These are phyloP conservation scores for Enteromius argenteus DNA, from an alignment of 2,797 vertebrate species.

Conservation along the genomic window DNA sequence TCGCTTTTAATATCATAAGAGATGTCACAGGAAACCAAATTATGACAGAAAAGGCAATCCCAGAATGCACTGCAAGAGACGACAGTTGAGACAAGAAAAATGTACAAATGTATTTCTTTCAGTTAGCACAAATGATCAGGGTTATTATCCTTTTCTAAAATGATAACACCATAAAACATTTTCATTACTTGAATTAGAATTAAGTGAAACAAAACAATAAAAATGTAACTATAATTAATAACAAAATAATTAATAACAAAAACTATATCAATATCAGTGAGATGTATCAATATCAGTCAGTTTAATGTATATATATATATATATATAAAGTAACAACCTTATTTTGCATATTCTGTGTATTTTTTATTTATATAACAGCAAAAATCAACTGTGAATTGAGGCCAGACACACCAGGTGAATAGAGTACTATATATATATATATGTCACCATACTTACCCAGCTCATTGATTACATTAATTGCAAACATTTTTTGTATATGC, in stretches of 20 bases:
- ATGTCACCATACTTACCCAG: no score
- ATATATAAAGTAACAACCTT: no score
- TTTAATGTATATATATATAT: no score
- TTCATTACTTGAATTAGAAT: neutral
- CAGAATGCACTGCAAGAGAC: neutral
- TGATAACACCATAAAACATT: neutral
- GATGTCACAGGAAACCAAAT: neutral
- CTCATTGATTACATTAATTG: no score
- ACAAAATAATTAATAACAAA: neutral
- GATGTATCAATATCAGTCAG: no score
- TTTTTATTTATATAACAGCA: neutral
- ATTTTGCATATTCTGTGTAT: neutral
- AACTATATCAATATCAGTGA: neutral
- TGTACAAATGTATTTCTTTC: neutral
- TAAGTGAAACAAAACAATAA: neutral
- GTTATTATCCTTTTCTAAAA: neutral
- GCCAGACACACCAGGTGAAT: no score
- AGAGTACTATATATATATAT: no score
- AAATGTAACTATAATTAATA: no score
- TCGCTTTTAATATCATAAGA: neutral
- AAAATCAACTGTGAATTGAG: neutral
- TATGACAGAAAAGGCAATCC: neutral
- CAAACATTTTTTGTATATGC: no score
- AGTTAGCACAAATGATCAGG: neutral
- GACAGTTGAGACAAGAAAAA: no score